Conservation (phyloP, 2,113 vertebrate species). For the Oryctolagus cuniculus region DNA sequence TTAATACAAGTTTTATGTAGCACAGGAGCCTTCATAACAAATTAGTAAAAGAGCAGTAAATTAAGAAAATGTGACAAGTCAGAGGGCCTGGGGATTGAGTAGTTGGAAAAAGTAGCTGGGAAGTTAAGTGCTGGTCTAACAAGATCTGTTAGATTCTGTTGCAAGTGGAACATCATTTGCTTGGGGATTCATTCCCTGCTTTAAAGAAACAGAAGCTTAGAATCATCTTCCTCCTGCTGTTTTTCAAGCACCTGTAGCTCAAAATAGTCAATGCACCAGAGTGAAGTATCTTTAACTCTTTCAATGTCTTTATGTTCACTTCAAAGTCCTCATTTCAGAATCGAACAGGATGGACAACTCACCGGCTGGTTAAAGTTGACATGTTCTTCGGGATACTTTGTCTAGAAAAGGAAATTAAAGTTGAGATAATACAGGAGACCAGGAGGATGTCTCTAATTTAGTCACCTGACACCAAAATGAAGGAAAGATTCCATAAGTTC, state of each 20-base stretch:
- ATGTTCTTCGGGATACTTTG: neutral
- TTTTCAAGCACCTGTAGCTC: neutral
- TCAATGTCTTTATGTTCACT: neutral
- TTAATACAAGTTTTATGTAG: neutral
- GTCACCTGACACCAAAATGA: neutral
- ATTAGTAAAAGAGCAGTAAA: neutral
- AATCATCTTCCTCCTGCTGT: neutral
- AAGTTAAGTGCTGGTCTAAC: neutral
- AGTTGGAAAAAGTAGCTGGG: neutral
- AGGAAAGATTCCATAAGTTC: neutral
- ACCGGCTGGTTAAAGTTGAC: constrained; percentile 11
- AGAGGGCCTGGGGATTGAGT: neutral
- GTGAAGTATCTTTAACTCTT: neutral
- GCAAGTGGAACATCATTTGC: neutral
- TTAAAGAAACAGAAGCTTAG: neutral
- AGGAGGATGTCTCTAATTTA: neutral
- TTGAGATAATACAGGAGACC: neutral
- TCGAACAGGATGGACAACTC: neutral
- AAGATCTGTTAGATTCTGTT: neutral
- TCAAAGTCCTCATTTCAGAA: neutral
- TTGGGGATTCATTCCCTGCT: neutral
- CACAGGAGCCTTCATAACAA: neutral
- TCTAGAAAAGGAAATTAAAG: neutral
- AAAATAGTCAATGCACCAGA: neutral
- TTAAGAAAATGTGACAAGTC: neutral